Base-by-base conservation (phyloP, 2,113 vertebrate species). In the Aptenodytes forsteri region DNA sequence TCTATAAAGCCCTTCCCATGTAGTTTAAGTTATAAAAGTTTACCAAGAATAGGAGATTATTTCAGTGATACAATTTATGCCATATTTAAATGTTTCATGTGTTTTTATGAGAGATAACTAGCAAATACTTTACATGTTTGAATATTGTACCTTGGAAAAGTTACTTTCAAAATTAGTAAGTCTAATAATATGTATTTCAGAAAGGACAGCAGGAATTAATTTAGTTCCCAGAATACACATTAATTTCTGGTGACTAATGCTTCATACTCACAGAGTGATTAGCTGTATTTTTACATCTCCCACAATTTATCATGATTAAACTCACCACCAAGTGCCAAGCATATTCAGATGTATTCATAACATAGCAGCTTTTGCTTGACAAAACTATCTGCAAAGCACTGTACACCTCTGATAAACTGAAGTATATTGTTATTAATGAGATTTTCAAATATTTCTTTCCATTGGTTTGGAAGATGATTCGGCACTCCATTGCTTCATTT, bases 241-340 rank as follows among this genome's bases (percentile, higher is more conserved):
- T 89, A 72, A 69, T 79, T 90, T 88, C 71, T 92, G n/a, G 46
- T 88, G 82, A 92, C 55, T 85, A 88, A 88, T 88, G n/a, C 79
- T 90, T 90, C 55, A 36, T 58, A 16, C 9, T 67, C 26, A 38
- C 2, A 20, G 54, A 69, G 12, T 38, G n/a, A 90, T 90, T 94
- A 83, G 67, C 89, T 5, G 7, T 94, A 77, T 80, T 93, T 95
- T 90, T 95, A 49, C 40, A 62, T 81, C 54, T 70, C 29, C 25
- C 38, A 27, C 38, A 83, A 44, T 95, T 94, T 65, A 46, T 86
- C 71, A 50, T 83, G 5, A 81, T 94, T 95, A 81, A 88, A 95
- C 67, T 92, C 46, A 44, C 38, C 0, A 0, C 64, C 75, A 66
- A 7, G 9, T 77, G 62, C 89, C 77, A 76, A 52, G 64, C 49